Percentiles rank a stretch among this genome's conserved stretches.
These are phyloP conservation scores for Tipula lateralis DNA, from an alignment of 2,888 invertebrate genomes.

Conservation along the genomic window DNA sequence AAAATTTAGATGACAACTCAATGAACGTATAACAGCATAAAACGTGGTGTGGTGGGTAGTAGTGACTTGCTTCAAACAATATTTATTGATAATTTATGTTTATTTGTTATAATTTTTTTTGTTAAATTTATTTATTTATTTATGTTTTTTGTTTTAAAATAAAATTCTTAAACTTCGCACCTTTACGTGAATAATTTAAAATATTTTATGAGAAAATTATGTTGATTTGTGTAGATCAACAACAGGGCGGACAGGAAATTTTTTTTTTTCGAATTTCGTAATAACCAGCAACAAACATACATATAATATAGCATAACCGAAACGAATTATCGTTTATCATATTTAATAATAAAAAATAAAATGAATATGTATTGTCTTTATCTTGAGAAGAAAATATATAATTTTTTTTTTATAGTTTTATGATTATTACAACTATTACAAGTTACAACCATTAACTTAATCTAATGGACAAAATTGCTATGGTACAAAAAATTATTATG, in stretches of 20 bases:
- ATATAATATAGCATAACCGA: not conserved
- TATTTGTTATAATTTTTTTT: not conserved
- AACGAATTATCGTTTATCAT: not conserved
- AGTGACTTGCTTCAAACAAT: constrained; percentile 7
- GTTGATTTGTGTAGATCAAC: not conserved
- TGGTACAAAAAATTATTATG: not conserved
- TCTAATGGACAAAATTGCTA: constrained; percentile 11
- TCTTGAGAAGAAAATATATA: not conserved
- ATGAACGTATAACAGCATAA: not conserved
- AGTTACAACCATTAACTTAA: constrained; percentile 15
- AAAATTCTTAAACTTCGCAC: not conserved
- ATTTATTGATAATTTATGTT: constrained; percentile 15
- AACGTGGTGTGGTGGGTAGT: not conserved
- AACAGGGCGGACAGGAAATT: not conserved
- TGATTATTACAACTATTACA: not conserved
- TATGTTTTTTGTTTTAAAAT: not conserved
- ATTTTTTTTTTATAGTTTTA: not conserved
- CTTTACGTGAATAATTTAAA: constrained; percentile 1
- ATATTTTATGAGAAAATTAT: not conserved
- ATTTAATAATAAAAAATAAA: not conserved
- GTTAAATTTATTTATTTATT: not conserved
- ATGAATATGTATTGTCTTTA: not conserved
- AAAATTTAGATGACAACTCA: constrained; percentile 24
- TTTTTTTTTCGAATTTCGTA: not conserved
- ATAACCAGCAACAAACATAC: too few relatives aligned